phyloP scores from a whole-genome alignment of 2,888 invertebrate species.

The Suillia variegata region DNA sequence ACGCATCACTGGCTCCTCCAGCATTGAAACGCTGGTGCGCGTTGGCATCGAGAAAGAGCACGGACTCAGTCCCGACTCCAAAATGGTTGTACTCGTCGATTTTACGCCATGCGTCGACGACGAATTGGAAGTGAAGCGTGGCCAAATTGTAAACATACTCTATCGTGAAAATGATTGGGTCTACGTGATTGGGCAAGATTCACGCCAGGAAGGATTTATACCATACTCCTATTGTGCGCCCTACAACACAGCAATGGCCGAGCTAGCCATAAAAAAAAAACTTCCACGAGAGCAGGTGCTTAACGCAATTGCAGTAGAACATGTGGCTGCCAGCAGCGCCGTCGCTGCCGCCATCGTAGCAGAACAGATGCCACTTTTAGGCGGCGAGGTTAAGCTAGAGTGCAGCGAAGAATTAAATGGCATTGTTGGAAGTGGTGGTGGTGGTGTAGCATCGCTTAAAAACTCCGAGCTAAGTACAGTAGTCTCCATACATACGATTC shows the following conservation, averaged over 20 bases:
- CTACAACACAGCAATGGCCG: constrained; percentile 74
- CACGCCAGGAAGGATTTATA: constrained; percentile 90
- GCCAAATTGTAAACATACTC: constrained; percentile 91
- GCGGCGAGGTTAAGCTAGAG: constrained; percentile 43
- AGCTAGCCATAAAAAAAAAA: constrained; percentile 85
- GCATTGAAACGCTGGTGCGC: constrained; percentile 66
- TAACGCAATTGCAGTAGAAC: constrained; percentile 5
- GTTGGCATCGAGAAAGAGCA: constrained; percentile 89
- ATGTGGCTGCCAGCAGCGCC: constrained; percentile 33
- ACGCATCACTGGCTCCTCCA: constrained; percentile 91
- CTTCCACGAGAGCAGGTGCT: constrained; percentile 70
- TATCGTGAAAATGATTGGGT: constrained; percentile 98
- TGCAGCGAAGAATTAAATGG: constrained; percentile 50
- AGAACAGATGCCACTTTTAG: constrained; percentile 45
- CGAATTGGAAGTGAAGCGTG: constrained; percentile 86
- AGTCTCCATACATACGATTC: no score
- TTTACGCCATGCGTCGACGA: constrained; percentile 95
- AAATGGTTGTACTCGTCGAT: constrained; percentile 93
- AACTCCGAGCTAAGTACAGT: constrained; percentile 62
- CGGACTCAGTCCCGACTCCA: constrained; percentile 88
- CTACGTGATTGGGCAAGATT: constrained; percentile 90
- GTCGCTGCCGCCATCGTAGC: no score
- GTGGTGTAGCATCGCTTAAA: constrained; percentile 40
- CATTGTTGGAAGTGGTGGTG: constrained; percentile 24
- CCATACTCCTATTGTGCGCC: constrained; percentile 94